Base-by-base conservation (phyloP, 35 echinoderm and acorn worm genomes). In the Nesometra sesokonis region DNA sequence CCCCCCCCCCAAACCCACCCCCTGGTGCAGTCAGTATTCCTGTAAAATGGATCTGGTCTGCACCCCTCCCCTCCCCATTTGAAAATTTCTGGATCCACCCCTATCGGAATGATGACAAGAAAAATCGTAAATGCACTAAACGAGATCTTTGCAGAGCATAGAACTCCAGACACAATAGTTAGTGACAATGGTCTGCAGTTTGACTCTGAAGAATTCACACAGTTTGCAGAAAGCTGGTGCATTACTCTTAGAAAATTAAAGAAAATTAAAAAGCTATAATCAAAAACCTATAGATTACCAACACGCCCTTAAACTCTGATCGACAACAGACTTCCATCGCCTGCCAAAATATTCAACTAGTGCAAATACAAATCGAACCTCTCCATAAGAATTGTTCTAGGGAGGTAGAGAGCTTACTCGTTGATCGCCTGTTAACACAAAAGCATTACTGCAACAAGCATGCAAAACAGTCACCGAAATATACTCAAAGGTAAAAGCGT, bases 121-220 rank as follows among this genome's bases (percentile, higher is more conserved):
- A 46, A 33, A 23, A 77, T n/a, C n/a, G n/a, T n/a, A n/a, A 47
- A n/a, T 82, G 83, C 29, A 46, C 57, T 37, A 88, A 86, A 33
- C 4, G 39, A 43, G 38, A 84, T 94, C 35, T 88, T 93, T 37
- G 38, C 93, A 29, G 82, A 87, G 37, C 93, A 94, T 77, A 89
- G 85, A 23, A 88, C 90, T 30, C 86, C 93, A 17, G 83, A 95
- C 36, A 89, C 85, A 46, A 33, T 95, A 0, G 77, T 95, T n/a
- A 91, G 82, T 36, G 87, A 92, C 84, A 95, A 95, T 47, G 87
- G 90, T 80, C 90, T 83, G 31, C 87, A 89, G 30, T 92, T 85
- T 52, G 77, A 40, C 34, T 79, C 85, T 30, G 33, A 85, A 36
- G 76, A 36, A 29, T 96, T 82, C 80, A 83, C 36, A 31, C n/a